These are phyloP conservation scores for Alligator mississippiensis DNA, from an alignment of 2,113 vertebrate genomes.

Conservation along the genomic window DNA sequence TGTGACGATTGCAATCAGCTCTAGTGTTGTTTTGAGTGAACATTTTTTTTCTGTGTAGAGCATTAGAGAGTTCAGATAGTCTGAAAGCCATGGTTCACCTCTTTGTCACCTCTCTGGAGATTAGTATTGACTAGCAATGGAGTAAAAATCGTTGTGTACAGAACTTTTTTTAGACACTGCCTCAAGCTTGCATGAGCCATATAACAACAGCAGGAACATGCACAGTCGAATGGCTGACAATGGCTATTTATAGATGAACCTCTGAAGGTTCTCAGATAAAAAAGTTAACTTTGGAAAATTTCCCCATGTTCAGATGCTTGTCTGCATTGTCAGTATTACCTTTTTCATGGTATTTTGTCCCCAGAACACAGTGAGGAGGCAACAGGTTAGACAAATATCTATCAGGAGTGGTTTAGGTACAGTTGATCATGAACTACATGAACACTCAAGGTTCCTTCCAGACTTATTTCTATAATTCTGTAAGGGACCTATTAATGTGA, in stretches of 20 bases:
- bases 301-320: background rate
- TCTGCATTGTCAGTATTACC: background rate
- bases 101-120: conserved; percentile 69
- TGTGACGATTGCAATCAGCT: background rate
- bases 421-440: too few relatives aligned
- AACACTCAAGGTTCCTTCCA: too few relatives aligned
- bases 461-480: too few relatives aligned
- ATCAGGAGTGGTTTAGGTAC: too few relatives aligned
- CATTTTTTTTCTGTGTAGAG: conserved; percentile 21
- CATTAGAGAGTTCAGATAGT: conserved; percentile 52
- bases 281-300: conserved; percentile 25
- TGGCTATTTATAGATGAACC: conserved; percentile 53
- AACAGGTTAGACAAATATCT: too few relatives aligned
- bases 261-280: background rate
- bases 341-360: too few relatives aligned
- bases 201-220: conserved; percentile 55
- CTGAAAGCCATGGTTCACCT: conserved; percentile 64
- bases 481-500: background rate
- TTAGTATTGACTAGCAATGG: conserved; percentile 48
- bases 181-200: conserved; percentile 40
- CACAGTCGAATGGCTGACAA: conserved; percentile 49
- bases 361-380: too few relatives aligned
- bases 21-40: background rate
- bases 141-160: conserved; percentile 59
- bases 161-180: conserved; percentile 64